Base-by-base conservation (phyloP, 2,888 invertebrate genomes). In the Drosophila phalerata region DNA sequence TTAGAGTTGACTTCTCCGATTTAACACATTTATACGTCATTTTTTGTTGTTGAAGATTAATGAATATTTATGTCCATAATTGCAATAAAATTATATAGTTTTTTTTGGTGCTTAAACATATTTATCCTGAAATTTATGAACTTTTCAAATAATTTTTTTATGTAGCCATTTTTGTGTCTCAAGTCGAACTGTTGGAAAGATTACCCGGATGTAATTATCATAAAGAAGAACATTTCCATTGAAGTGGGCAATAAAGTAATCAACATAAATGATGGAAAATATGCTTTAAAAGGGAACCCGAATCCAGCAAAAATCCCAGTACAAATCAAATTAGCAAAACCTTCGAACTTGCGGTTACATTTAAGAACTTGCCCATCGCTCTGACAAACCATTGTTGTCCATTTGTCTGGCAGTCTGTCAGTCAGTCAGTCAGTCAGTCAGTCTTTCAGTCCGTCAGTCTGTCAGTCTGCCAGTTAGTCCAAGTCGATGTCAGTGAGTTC, bases 401-500 rank as follows among this genome's bases (percentile, higher is more conserved):
- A 13, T 34, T 13, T 28, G 47, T 42, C 40, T 40, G 56, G 0
- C 38, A 13, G 49, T 53, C n/a, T 6, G 73, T 6, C 56, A 1
- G 64, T 42, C 40, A 13, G 58, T 45, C 49, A 25, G 47, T 48
- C 56, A 1, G 64, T 42, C 40, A n/a, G 53, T 45, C 45, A 25
- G 47, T 48, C 56, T 19, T 19, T 19, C 22, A 22, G 63, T 60
- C 37, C 17, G 9, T 34, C 10, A 22, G 51, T 37, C 40, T 37
- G 52, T 0, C 45, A 13, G 49, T 53, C n/a, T 5, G 67, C 5
- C 56, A 1, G 64, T 42, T 37, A n/a, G 58, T 45, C 49, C 42
- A n/a, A 28, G 38, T 48, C n/a, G 58, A 56, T 67, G 69, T 58
- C 68, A 65, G 73, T 64, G 63, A 55, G 77, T 69, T 85, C 78